A percentile compares a stretch with the other conserved stretches of the same genome.
These are phyloP conservation scores for Lytechinus pictus DNA, from an alignment of 35 echinoderm and acorn worm genomes.

Conservation along the genomic window DNA sequence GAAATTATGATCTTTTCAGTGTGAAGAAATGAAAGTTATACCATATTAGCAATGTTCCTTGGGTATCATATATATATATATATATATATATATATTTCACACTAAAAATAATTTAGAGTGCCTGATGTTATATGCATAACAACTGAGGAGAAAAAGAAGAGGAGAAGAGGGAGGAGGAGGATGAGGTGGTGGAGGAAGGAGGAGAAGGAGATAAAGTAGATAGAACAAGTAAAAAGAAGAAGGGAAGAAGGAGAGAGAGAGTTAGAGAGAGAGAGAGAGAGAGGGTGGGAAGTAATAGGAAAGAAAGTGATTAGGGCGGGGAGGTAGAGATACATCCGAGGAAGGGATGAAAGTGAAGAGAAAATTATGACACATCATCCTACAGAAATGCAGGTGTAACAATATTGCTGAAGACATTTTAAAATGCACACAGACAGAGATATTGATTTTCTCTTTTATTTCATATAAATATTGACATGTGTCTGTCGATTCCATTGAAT, in stretches of 20 bases:
- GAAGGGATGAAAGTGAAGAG: background rate
- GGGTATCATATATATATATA: background rate
- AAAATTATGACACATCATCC: background rate
- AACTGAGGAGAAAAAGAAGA: too few relatives aligned
- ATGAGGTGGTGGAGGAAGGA: too few relatives aligned
- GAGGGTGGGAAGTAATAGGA: background rate
- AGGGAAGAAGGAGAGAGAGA: background rate
- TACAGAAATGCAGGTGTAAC: background rate
- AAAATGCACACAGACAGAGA: background rate
- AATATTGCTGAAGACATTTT: background rate
- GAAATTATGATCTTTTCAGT: background rate
- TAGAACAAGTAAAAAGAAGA: too few relatives aligned
- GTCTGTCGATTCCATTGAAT: background rate
- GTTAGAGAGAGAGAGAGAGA: background rate
- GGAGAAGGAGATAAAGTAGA: too few relatives aligned
- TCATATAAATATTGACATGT: background rate
- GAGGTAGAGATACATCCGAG: background rate
- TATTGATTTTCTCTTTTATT: background rate
- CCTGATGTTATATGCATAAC: too few relatives aligned
- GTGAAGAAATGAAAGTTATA: background rate
- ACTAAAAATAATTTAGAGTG: too few relatives aligned
- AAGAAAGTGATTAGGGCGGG: too few relatives aligned
- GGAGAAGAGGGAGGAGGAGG: too few relatives aligned
- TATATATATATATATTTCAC: background rate
- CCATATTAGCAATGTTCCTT: background rate